These are phyloP conservation scores for Myripristis murdjan DNA, from an alignment of 2,797 vertebrate genomes.

Conservation along the genomic window DNA sequence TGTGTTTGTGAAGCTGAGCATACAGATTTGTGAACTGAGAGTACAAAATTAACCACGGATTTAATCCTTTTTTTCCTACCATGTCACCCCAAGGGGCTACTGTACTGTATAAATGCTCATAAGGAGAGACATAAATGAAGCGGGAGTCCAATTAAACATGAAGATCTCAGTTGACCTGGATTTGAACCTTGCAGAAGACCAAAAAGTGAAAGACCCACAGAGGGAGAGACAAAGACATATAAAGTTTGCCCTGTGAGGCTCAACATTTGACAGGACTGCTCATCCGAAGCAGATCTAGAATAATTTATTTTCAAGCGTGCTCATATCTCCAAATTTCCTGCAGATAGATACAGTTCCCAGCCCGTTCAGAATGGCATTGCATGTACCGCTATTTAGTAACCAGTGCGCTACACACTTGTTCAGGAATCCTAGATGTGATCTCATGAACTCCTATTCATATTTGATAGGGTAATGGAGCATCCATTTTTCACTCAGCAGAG, in stretches of 20 bases:
- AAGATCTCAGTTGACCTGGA: no score
- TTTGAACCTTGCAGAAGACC: not conserved
- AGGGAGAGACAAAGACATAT: not conserved
- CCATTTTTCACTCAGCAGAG: slow-evolving; percentile 53
- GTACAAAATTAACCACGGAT: no score
- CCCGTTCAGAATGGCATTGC: slow-evolving; percentile 24
- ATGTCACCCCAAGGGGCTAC: no score
- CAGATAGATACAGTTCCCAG: slow-evolving; percentile 6
- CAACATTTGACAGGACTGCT: slow-evolving; percentile 43
- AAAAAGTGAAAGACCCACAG: no score
- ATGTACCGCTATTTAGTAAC: slow-evolving; percentile 56
- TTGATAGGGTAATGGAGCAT: slow-evolving; percentile 73
- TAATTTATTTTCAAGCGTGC: slow-evolving; percentile 22
- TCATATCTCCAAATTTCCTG: slow-evolving; percentile 18
- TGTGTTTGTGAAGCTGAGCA: no score
- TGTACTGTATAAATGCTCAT: no score
- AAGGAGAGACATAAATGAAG: no score
- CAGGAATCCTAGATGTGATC: slow-evolving; percentile 58
- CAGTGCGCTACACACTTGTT: slow-evolving; percentile 45
- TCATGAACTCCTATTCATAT: slow-evolving; percentile 69
- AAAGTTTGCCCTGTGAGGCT: slow-evolving; percentile 8
- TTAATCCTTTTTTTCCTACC: no score
- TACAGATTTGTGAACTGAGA: no score
- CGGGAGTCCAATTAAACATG: no score
- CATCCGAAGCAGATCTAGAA: slow-evolving; percentile 33